Conservation (phyloP, 1,140 invertebrate species). For the Melipona quadrifasciata region DNA sequence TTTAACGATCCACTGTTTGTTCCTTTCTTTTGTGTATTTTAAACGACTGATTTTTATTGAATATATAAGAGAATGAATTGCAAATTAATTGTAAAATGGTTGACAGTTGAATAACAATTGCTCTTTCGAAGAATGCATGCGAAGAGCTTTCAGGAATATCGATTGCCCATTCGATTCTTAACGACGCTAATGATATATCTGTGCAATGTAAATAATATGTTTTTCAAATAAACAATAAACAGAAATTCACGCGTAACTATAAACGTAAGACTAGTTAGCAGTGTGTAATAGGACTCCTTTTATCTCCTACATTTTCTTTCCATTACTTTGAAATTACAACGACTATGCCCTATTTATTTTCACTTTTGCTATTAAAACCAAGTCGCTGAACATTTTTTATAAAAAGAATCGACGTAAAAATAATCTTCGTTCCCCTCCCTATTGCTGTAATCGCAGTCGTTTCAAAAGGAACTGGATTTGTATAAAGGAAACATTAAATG, state of each 20-base stretch:
- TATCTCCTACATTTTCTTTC: conserved; percentile 23
- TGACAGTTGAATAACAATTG: background rate
- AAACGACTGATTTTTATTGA: background rate
- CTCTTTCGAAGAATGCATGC: conserved; percentile 13
- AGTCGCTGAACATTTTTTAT: background rate
- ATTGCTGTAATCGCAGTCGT: too few relatives aligned
- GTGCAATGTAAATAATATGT: conserved; percentile 80
- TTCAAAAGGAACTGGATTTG: too few relatives aligned
- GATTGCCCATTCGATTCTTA: conserved; percentile 64
- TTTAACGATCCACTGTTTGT: background rate
- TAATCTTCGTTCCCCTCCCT: too few relatives aligned
- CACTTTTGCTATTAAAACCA: background rate
- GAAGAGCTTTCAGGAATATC: conserved; percentile 49
- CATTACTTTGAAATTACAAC: conserved; percentile 6
- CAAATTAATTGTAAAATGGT: background rate
- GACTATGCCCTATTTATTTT: background rate
- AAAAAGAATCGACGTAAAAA: background rate
- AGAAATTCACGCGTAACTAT: conserved; percentile 40
- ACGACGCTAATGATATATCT: conserved; percentile 74
- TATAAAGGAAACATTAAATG: too few relatives aligned
- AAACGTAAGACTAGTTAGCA: background rate
- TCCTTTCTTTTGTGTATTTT: background rate
- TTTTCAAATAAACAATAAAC: conserved; percentile 78
- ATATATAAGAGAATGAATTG: background rate
- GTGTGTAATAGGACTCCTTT: background rate